These are phyloP conservation scores for Poeciliopsis gracilis DNA, from an alignment of 2,797 vertebrate genomes.

Conservation along the genomic window DNA sequence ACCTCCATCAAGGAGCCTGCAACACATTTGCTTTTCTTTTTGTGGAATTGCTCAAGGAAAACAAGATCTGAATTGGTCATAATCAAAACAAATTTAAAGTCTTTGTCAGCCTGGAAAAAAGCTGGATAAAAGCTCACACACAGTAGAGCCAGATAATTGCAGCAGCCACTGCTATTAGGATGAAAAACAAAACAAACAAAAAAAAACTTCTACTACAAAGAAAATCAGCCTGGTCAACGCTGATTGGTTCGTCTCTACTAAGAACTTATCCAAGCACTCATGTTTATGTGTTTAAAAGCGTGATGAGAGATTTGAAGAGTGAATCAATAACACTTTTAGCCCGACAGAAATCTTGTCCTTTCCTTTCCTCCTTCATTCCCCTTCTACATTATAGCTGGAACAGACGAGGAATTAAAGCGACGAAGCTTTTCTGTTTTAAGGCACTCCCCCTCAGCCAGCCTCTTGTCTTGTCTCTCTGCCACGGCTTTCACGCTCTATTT, in stretches of 20 bases:
- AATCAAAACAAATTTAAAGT: not conserved
- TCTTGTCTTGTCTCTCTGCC: constrained; percentile 25
- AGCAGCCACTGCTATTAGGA: not conserved
- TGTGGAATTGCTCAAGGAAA: not conserved
- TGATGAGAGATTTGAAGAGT: constrained; percentile 23
- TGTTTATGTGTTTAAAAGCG: constrained; percentile 18
- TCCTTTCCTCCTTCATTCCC: not conserved
- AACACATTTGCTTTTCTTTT: not conserved
- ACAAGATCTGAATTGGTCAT: not conserved
- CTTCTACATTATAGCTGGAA: constrained; percentile 15
- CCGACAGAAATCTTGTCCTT: constrained; percentile 5
- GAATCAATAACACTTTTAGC: constrained; percentile 46
- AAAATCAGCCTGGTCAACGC: not conserved
- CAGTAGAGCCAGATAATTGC: not conserved
- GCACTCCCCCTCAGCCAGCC: constrained; percentile 41
- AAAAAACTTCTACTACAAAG: not conserved
- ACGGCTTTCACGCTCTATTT: constrained; percentile 59
- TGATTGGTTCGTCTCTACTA: not conserved
- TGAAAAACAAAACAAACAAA: too few species aligned
- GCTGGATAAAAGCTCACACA: not conserved
- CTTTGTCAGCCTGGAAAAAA: not conserved
- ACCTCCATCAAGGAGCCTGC: not conserved
- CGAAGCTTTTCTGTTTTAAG: constrained; percentile 36
- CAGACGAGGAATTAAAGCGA: constrained; percentile 40
- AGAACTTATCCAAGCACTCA: not conserved